These are phyloP conservation scores for Podilymbus podiceps DNA, from an alignment of 2,113 vertebrate genomes.

Conservation along the genomic window DNA sequence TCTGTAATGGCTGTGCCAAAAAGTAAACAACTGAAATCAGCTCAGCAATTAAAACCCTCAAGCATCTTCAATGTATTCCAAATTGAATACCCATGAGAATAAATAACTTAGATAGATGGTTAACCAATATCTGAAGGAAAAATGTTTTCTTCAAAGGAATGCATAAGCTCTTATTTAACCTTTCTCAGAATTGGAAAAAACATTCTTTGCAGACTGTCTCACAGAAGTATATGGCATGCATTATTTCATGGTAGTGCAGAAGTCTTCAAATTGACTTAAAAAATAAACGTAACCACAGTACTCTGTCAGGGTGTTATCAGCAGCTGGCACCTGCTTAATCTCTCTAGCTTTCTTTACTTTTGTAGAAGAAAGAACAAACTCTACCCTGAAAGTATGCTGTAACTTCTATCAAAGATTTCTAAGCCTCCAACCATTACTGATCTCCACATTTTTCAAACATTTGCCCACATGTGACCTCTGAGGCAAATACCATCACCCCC, in stretches of 20 bases:
- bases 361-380: background rate
- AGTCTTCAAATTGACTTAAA: background rate
- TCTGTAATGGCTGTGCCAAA: background rate
- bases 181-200: background rate
- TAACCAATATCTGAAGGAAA: background rate
- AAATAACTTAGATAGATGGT: background rate
- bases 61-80: background rate
- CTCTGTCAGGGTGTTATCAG: background rate
- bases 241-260: background rate
- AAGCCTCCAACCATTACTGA: background rate
- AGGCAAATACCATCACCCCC: background rate
- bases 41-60: background rate
- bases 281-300: background rate
- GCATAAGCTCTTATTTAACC: background rate
- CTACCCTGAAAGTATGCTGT: background rate
- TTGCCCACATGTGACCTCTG: background rate
- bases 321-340: constrained; percentile 4
- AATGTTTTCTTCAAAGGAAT: background rate
- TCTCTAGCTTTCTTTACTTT: background rate
- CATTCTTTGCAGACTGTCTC: background rate
- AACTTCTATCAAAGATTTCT: background rate
- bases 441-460: background rate
- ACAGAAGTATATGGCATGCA: background rate
- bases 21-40: background rate
- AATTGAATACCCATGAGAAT: background rate